A percentile compares a stretch with the other conserved stretches of the same genome.
phyloP scores from a whole-genome alignment of 1,140 invertebrate species.

The Calephelis virginiensis region DNA sequence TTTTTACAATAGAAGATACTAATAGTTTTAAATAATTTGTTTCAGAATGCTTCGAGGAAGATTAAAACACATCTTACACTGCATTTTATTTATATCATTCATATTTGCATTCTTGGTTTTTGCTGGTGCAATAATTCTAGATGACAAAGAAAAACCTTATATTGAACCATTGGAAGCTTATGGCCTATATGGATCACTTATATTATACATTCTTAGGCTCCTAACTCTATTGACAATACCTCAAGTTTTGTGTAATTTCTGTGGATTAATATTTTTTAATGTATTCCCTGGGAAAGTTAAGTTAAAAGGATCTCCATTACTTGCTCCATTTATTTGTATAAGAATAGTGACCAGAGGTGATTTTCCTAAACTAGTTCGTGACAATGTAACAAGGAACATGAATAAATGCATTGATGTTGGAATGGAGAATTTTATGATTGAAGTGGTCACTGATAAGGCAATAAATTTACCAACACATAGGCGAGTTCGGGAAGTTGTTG shows the following conservation, averaged over 20 bases:
- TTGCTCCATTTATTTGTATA: slow-evolving; percentile 97
- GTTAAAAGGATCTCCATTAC: slow-evolving; percentile 91
- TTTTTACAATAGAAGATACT: background rate
- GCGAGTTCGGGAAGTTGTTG: slow-evolving; percentile 90
- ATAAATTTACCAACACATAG: slow-evolving; percentile 86
- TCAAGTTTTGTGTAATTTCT: slow-evolving; percentile 94
- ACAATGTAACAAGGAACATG: slow-evolving; percentile 94
- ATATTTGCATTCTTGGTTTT: slow-evolving; percentile 89
- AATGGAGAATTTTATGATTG: slow-evolving; percentile 97
- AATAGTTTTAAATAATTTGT: slow-evolving; percentile 36
- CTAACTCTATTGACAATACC: slow-evolving; percentile 93
- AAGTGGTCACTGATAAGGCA: slow-evolving; percentile 97
- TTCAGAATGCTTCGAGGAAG: slow-evolving; percentile 74
- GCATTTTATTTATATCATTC: slow-evolving; percentile 85
- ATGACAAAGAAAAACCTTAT: slow-evolving; percentile 79
- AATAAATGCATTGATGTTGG: slow-evolving; percentile 93
- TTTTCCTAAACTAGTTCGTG: slow-evolving; percentile 93
- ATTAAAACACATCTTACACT: slow-evolving; percentile 83
- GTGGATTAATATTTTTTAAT: slow-evolving; percentile 94
- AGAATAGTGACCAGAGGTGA: slow-evolving; percentile 97
- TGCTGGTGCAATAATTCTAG: slow-evolving; percentile 87
- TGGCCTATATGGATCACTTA: slow-evolving; percentile 84
- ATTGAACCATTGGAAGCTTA: slow-evolving; percentile 91
- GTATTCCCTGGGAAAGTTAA: slow-evolving; percentile 96
- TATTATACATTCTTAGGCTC: slow-evolving; percentile 89